Evolutionary conservation across 2,113 vertebrate species (phyloP), one percentile per base, ranked within the genome.

Genomic region (Daphoenositta chrysoptera): DNA sequence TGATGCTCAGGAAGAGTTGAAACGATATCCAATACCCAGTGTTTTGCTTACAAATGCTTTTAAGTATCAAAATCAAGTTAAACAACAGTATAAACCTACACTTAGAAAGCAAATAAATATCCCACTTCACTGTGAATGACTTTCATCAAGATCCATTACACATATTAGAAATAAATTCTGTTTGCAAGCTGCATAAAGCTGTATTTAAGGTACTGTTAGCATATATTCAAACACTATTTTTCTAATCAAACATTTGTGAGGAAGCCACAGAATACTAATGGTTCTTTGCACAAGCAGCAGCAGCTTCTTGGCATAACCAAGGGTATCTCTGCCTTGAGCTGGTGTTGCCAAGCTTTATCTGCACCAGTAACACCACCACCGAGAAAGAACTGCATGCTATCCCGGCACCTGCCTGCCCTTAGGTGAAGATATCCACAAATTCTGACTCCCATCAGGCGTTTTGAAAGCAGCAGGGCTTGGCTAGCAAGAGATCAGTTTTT

Each of bases 221-320:
- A 21, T 85, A 82, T 80, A 94, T 88, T 91, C 93, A 91, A 93
- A 96, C 54, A 85, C 48, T 42, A 7, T 39, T 94, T 89, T 83
- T 60, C 66, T 94, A 94, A 94, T 93, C 58, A 91, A 94, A 57
- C 27, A 68, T 68, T 61, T 76, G 42, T 2, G 3, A 89, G 31
- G 84, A 85, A 82, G 60, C 40, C 69, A 89, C 50, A 42, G 95
- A 75, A 96, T 87, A 77, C 44, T 53, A 91, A 87, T 0, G 50
- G 40, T 33, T 75, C 39, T 66, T 39, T 73, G 58, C 58, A 77
- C 16, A 82, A 72, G n/a, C 35, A 94, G 78, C 85, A 75, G 10
- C 4, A 44, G 15, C 35, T 83, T 86, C 45, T 77, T 31, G 44
- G 37, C 2, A 5, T 20, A 88, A 69, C 14, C 68, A 80, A 61